Evolutionary conservation across 2,797 vertebrate species (phyloP).

Genomic region (Merluccius polli): DNA sequence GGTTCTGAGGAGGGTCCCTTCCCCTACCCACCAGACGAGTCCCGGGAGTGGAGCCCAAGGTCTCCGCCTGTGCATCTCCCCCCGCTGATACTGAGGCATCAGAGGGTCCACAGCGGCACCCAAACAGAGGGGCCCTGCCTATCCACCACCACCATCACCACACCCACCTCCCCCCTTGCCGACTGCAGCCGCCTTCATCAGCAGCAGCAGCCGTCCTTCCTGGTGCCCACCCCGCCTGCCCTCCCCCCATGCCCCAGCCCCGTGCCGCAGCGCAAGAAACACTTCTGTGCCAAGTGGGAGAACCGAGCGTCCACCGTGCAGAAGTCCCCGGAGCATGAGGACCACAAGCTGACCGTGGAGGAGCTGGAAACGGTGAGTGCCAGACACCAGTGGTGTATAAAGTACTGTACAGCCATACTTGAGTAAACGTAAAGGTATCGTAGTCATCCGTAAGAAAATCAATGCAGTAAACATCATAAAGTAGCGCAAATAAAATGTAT

Average conservation of each 20-base stretch:
- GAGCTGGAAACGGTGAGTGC: slow-evolving; percentile 81
- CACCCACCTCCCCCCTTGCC: neutral
- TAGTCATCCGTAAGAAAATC: too few relatives aligned
- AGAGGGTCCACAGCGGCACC: slow-evolving; percentile 79
- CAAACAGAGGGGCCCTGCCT: slow-evolving; percentile 78
- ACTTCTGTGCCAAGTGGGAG: slow-evolving; percentile 90
- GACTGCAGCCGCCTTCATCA: slow-evolving; percentile 19
- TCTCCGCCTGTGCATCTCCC: slow-evolving; percentile 73
- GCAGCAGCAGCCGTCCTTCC: slow-evolving; percentile 49
- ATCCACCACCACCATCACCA: neutral
- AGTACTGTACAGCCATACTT: too few relatives aligned
- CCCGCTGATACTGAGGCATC: slow-evolving; percentile 64
- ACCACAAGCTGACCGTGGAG: slow-evolving; percentile 74
- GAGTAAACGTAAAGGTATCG: too few relatives aligned
- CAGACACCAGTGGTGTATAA: neutral
- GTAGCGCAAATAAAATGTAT: too few relatives aligned
- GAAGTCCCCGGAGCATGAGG: slow-evolving; percentile 73
- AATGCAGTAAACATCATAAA: too few relatives aligned
- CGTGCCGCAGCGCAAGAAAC: slow-evolving; percentile 78
- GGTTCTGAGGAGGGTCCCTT: slow-evolving; percentile 82
- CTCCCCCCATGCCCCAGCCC: slow-evolving; percentile 82
- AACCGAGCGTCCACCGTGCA: slow-evolving; percentile 79
- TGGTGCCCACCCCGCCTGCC: slow-evolving; percentile 41
- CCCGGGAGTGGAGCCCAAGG: slow-evolving; percentile 78
- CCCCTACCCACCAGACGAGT: slow-evolving; percentile 75